Evolutionary conservation across 2,113 vertebrate genomes (phyloP), one percentile per base, ranked within the genome.

Genomic region (Falcunculus frontatus): DNA sequence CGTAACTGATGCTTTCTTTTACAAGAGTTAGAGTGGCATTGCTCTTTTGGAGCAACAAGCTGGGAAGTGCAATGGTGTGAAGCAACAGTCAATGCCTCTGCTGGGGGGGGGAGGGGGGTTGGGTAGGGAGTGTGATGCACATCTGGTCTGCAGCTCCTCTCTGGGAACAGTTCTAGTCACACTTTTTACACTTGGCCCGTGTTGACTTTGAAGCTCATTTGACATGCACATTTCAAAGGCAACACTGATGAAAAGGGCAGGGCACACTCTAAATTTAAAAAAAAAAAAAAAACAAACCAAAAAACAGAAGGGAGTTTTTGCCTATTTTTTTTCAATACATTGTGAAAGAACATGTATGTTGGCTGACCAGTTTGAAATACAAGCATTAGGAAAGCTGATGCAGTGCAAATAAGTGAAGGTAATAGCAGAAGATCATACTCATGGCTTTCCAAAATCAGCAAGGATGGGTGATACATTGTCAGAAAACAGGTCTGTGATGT

Each of bases 81-180:
- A 95, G 60, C 94, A 96, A 25, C 65, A 87, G 70, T 11, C 75
- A 74, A 3, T 78, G 50, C 83, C 87, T 97, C 75, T 14, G 13
- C 84, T 23, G 4, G 44, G 88, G 95, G 73, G 60, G 73, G n/a
- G n/a, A n/a, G 63, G 20, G 8, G 22, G 59, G 89, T 95, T 97
- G 96, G 89, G 8, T 4, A 50, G 42, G 69, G 70, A 50, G 8
- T 35, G 59, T 52, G 16, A 65, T 9, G 53, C 86, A 87, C 96
- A 96, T 96, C 87, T 97, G 94, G 87, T 56, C 84, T 64, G 76
- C 72, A 90, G 84, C 53, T 70, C 75, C 84, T 62, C 88, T 95
- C 93, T 95, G 91, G 90, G 85, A 97, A 94, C 18, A 6, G 26
- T 30, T 79, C 63, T 33, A 80, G 46, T 87, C 72, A 60, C 76